Percentiles rank a stretch among this genome's conserved stretches.
phyloP scores from a whole-genome alignment of 2,113 vertebrate genomes.

The Zapornia atra region DNA sequence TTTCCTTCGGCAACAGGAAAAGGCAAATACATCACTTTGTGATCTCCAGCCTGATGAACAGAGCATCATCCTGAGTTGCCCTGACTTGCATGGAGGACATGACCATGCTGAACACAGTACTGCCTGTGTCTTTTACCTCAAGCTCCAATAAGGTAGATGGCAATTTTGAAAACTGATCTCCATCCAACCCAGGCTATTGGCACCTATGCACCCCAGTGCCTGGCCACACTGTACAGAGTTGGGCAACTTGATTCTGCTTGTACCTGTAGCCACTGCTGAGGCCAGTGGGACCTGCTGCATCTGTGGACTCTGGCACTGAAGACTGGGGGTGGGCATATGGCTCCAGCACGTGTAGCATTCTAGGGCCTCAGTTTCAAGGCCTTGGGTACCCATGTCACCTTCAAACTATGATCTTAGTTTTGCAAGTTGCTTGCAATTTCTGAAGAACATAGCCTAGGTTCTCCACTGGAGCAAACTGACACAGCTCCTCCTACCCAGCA shows the following conservation, averaged over 20 bases:
- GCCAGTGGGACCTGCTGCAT: too few relatives aligned
- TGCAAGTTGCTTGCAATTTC: background rate
- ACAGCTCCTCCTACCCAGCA: fast-evolving
- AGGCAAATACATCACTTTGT: background rate
- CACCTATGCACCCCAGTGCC: background rate
- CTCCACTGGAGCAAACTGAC: background rate
- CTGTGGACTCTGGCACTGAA: background rate
- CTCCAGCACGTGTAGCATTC: background rate
- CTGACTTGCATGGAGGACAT: background rate
- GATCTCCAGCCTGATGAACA: background rate
- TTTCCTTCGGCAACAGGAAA: background rate
- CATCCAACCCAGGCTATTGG: background rate
- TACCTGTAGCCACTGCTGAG: background rate
- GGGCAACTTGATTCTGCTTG: background rate
- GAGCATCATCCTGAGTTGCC: background rate
- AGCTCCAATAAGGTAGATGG: background rate
- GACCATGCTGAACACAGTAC: background rate
- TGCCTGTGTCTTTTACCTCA: background rate
- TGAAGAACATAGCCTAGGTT: background rate
- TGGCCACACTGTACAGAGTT: too few relatives aligned
- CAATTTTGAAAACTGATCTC: background rate
- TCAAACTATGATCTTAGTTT: background rate
- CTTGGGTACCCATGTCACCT: background rate
- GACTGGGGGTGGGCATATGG: background rate
- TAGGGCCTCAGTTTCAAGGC: background rate